Evolutionary conservation across 2,888 invertebrate species (phyloP), one percentile per base, ranked within the genome.

Genomic region (Caenorhabditis plicata): DNA sequence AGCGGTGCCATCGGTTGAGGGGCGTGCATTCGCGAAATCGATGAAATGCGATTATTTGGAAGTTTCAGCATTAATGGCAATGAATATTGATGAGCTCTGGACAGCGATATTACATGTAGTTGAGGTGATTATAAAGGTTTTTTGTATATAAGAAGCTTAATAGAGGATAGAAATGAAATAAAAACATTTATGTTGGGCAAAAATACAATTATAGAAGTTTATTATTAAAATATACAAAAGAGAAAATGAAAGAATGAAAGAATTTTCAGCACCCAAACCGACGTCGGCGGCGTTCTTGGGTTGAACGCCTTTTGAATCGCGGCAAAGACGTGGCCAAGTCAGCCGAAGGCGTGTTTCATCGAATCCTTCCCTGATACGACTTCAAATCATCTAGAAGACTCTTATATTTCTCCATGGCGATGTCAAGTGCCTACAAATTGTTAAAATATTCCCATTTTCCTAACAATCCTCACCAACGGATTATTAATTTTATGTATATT

Each of bases 11-110:
- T 55, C 53, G 17, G 64, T 74, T 4, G 78, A 78, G 58, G 78
- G 70, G 7, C 69, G 68, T 56, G 66, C 70, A 41, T 60, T 77
- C 17, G 64, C 78, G n/a, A 74, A 74, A 56, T 64, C 69, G 29
- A 78, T 75, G 52, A 77, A 76, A 41, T 71, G 72, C 45, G 62
- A 71, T 2, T 78, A 75, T 32, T 65, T 77, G 7, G 78, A 78
- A 45, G 51, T 64, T 4, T 75, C 75, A 1, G 75, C 75, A 0
- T 60, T 77, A 13, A 53, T 78, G 22, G 70, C 72, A 26, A 67
- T 77, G 64, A 77, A 77, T 42, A 55, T 70, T 15, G 74, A 74
- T 41, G 53, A 55, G 19, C 48, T 77, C 25, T 78, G 78, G 78
- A 64, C 55, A 19, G 68, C 75, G 26, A 63, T 70, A 23, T 41